Conservation (phyloP, 1,140 invertebrate species). For the Coenobita brevimanus region DNA sequence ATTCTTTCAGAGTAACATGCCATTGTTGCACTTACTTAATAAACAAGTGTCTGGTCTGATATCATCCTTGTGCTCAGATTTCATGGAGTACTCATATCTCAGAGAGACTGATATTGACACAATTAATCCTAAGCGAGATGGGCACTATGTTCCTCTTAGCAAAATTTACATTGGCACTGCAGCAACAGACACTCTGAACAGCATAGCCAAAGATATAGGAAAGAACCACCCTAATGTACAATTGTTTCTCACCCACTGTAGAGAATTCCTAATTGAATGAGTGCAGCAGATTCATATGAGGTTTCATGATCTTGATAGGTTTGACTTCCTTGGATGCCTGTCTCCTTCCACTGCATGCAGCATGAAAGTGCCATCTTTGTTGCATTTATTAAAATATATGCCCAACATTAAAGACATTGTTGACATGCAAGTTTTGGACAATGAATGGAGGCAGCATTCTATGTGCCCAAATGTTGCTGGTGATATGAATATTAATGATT, state of each 20-base stretch:
- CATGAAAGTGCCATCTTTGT: too few relatives aligned
- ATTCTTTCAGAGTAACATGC: not conserved
- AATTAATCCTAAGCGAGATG: not conserved
- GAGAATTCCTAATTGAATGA: too few relatives aligned
- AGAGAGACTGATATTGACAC: not conserved
- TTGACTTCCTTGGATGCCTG: too few relatives aligned
- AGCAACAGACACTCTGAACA: constrained; percentile 8
- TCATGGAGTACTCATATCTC: constrained; percentile 17
- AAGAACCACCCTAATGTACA: too few relatives aligned
- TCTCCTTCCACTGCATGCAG: too few relatives aligned
- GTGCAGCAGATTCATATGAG: too few relatives aligned
- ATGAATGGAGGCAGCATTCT: not conserved
- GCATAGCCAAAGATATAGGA: too few relatives aligned
- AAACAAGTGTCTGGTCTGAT: not conserved
- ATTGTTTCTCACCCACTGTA: too few relatives aligned
- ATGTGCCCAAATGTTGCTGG: not conserved
- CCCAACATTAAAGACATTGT: not conserved
- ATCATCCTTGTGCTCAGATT: constrained; percentile 9
- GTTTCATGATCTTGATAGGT: too few relatives aligned
- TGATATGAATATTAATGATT: constrained; percentile 1
- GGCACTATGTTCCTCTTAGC: not conserved
- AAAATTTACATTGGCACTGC: constrained; percentile 11
- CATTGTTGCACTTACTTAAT: too few relatives aligned
- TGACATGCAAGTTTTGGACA: not conserved
- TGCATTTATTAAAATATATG: too few relatives aligned